A percentile compares a stretch with the other conserved stretches of the same genome.
These are phyloP conservation scores for Acanthis flammea DNA, from an alignment of 2,797 vertebrate genomes.

Conservation along the genomic window DNA sequence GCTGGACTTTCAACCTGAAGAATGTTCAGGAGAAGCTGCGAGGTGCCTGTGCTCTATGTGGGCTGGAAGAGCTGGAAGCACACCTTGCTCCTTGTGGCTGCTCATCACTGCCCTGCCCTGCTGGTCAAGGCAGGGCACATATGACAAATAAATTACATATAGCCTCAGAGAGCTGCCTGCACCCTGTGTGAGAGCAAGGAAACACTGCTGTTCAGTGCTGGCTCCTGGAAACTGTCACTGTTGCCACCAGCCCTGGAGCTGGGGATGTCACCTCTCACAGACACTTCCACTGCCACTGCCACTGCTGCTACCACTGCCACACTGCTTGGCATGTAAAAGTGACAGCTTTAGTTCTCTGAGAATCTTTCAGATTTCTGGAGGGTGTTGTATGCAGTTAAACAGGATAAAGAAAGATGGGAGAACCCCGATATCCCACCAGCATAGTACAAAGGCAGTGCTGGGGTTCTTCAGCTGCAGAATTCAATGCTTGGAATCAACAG, in stretches of 20 bases:
- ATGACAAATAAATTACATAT: not conserved
- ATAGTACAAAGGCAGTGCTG: not conserved
- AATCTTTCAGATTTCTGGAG: not conserved
- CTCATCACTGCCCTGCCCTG: not conserved
- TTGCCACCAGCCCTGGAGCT: not conserved
- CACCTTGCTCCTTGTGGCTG: not conserved
- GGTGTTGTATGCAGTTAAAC: not conserved
- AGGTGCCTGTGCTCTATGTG: not conserved
- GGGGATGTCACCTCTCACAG: not conserved
- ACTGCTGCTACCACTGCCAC: not conserved
- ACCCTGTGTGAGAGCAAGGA: not conserved
- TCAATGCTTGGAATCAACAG: not conserved
- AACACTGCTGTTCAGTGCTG: accelerated
- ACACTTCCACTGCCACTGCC: not conserved
- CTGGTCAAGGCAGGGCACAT: accelerated
- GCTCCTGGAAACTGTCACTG: not conserved
- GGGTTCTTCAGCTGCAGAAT: not conserved
- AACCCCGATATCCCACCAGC: not conserved
- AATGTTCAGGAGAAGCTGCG: not conserved
- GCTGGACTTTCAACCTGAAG: not conserved
- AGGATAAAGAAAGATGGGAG: not conserved
- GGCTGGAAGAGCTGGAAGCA: not conserved
- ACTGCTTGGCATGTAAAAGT: not conserved
- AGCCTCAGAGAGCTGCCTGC: not conserved
- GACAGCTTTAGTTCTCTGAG: not conserved